phyloP scores from a whole-genome alignment of 1,140 invertebrate genomes.

The Ostrea edulis region DNA sequence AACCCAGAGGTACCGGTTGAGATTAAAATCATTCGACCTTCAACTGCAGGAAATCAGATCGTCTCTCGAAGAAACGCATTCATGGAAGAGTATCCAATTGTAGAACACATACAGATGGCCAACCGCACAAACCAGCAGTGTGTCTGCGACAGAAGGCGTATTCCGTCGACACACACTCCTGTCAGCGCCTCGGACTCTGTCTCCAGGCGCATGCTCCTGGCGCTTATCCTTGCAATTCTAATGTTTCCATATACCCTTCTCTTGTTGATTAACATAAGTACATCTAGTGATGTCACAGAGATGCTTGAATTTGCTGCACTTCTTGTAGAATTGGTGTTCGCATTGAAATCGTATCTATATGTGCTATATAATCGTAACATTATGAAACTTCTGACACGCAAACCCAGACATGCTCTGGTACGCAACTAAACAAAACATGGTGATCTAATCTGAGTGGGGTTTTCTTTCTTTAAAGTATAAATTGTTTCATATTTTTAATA shows the following conservation, averaged over 20 bases:
- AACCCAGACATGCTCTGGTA: background rate
- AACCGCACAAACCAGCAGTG: background rate
- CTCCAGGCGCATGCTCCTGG: constrained; percentile 18
- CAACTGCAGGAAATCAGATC: constrained; percentile 15
- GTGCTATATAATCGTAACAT: constrained; percentile 14
- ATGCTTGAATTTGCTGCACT: background rate
- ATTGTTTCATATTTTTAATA: no score
- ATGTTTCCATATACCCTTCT: constrained; percentile 11
- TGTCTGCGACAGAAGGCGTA: background rate
- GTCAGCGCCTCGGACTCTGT: background rate
- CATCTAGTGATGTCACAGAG: background rate
- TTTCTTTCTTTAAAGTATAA: no score
- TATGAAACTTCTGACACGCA: constrained; percentile 24
- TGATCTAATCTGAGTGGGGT: background rate
- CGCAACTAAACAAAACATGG: background rate
- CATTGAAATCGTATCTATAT: constrained; percentile 2
- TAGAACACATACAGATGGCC: constrained; percentile 18
- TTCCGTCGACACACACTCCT: background rate
- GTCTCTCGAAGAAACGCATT: constrained; percentile 4
- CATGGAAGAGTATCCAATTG: background rate
- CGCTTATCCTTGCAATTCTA: background rate
- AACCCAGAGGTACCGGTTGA: constrained; percentile 15
- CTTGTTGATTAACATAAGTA: background rate
- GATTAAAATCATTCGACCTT: constrained; percentile 22
- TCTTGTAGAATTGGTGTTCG: background rate